Base-by-base conservation (phyloP, 2,113 vertebrate species). In the Salvelinus fontinalis region DNA sequence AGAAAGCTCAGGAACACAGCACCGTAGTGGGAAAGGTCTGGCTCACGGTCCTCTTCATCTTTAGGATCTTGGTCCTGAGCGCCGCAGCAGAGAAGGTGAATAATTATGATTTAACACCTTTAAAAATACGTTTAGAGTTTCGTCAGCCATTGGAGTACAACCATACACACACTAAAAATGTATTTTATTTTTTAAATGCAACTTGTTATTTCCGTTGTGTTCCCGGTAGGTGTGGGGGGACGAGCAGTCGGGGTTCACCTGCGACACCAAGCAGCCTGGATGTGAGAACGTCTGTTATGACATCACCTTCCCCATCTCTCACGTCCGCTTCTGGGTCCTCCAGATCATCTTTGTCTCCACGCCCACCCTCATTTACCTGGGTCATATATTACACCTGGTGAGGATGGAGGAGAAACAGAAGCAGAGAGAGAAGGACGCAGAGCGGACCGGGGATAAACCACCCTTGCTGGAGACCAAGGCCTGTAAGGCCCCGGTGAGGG, bases 281-380 rank as follows among this genome's bases (percentile, higher is more conserved):
- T 96, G 95, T 73, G 94, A 96, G 89, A 96, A 94, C 0, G 95
- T 95, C 71, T 96, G 95, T 89, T 96, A 96, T 0, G 95, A 95
- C 88, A 81, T 93, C 81, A 96, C 95, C 54, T 96, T 96, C 88
- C 95, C 95, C 78, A 95, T 97, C 86, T 97, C 96, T 60, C 95
- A 96, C 77, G 93, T 96, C 54, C 94, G 92, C 77, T 96, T 96
- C 83, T 97, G 95, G 95, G 95, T 95, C 67, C 93, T 96, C 85
- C 96, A 96, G 92, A 97, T 97, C 88, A 95, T 96, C 88, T 96
- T 96, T 0, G 94, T 96, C 85, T 97, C 95, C 69, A 95, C 95
- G 0, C 96, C 95, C 0, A 95, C 94, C 18, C 84, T 96, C 0
- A 91, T 97, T 81, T 96, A 96, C 89, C 90, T 95, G 88, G 95